Evolutionary conservation across 53 echinoderm and acorn worm genomes (phyloP).

Genomic region (Echinometra lucunter): DNA sequence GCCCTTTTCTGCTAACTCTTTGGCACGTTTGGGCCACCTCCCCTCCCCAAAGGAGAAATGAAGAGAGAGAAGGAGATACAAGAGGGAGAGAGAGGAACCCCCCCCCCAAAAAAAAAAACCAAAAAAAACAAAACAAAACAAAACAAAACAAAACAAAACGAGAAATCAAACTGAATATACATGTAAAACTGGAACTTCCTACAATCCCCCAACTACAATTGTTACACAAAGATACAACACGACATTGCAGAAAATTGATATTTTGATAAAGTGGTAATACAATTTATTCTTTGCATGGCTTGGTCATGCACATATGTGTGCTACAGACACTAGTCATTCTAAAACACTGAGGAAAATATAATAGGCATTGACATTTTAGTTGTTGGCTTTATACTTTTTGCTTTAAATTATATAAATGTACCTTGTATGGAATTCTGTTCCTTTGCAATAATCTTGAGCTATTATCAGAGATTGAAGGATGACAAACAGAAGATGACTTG

Average conservation of each 20-base stretch:
- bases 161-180: too few species aligned
- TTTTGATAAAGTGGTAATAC: slow-evolving; percentile 52
- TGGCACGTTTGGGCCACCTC: too few species aligned
- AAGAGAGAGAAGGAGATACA: too few species aligned
- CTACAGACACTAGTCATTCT: slow-evolving; percentile 33
- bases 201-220: neutral
- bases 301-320: slow-evolving; percentile 44
- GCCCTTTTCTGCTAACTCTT: too few species aligned
- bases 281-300: slow-evolving; percentile 59
- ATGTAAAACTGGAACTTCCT: too few species aligned
- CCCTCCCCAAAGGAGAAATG: too few species aligned
- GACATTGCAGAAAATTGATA: neutral
- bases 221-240: neutral
- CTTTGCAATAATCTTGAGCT: neutral
- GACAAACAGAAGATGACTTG: neutral
- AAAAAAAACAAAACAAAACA: too few species aligned
- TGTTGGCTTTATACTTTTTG: neutral
- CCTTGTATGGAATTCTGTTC: neutral
- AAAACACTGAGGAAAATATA: slow-evolving; percentile 1
- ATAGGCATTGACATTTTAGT: neutral
- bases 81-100: too few species aligned
- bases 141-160: too few species aligned
- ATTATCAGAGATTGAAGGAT: neutral
- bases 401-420: neutral
- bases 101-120: too few species aligned